phyloP scores from a whole-genome alignment of 2,797 vertebrate species.

The Aythya fuligula region DNA sequence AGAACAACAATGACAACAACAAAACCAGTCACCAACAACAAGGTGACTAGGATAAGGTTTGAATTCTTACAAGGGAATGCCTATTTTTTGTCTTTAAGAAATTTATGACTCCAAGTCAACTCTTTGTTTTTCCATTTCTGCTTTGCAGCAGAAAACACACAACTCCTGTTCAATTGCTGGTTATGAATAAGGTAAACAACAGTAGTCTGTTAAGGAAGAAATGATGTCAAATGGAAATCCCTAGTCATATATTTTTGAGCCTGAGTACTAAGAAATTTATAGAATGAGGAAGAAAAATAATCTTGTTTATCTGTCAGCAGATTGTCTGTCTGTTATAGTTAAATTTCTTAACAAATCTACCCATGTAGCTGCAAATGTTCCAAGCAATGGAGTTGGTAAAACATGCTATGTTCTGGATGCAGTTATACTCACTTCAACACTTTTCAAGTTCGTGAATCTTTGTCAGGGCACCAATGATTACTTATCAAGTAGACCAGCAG shows the following conservation, averaged over 20 bases:
- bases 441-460: not conserved
- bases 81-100: not conserved
- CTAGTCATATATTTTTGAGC: not conserved
- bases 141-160: not conserved
- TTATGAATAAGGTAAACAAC: not conserved
- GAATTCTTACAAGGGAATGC: not conserved
- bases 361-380: not conserved
- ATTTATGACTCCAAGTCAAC: not conserved
- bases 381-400: not conserved
- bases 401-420: not conserved
- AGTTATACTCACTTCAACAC: not conserved
- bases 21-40: rapidly evolving
- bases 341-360: not conserved
- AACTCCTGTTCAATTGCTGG: not conserved
- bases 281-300: not conserved
- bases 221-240: not conserved
- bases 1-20: not conserved
- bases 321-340: not conserved
- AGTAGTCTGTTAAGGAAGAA: not conserved
- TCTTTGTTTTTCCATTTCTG: not conserved
- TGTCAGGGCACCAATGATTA: not conserved
- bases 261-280: not conserved
- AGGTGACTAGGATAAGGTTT: not conserved
- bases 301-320: not conserved
- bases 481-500: not conserved